Evolutionary conservation across 1,140 invertebrate genomes (phyloP).

Genomic region (Achatina immaculata): DNA sequence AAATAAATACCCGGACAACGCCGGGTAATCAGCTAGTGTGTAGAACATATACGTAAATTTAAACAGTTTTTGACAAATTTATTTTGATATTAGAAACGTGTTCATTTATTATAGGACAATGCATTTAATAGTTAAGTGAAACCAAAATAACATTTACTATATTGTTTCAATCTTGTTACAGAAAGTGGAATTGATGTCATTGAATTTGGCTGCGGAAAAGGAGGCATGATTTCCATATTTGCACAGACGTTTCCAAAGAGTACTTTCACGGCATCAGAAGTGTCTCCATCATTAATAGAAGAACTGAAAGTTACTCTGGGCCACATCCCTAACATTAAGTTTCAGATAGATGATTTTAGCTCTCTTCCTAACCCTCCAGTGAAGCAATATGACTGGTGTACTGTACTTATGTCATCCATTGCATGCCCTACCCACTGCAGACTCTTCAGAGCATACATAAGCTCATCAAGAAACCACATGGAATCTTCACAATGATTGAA

Average conservation of each 20-base stretch:
- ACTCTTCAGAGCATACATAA: constrained; percentile 11
- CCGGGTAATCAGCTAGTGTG: too few species aligned
- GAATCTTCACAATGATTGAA: constrained; percentile 21
- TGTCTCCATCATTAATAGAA: neutral
- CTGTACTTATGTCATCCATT: constrained; percentile 27
- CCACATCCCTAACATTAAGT: constrained; percentile 25
- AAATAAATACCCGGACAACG: too few species aligned
- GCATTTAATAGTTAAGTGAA: too few species aligned
- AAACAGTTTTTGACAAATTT: too few species aligned
- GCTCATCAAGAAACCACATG: neutral
- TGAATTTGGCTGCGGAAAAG: constrained; percentile 32
- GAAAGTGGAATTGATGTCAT: constrained; percentile 31
- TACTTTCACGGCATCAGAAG: constrained; percentile 9
- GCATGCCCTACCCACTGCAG: constrained; percentile 18
- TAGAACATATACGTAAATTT: too few species aligned
- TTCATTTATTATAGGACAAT: too few species aligned
- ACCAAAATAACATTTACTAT: too few species aligned
- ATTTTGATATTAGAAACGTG: too few species aligned
- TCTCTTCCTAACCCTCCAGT: neutral
- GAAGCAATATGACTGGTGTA: constrained; percentile 32
- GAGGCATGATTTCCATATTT: neutral
- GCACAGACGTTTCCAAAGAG: constrained; percentile 28
- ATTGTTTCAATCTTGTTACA: neutral
- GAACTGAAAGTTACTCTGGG: neutral
- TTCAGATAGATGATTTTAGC: constrained; percentile 8